Base-by-base conservation (phyloP, 2,797 vertebrate genomes). In the Meda fulgida region DNA sequence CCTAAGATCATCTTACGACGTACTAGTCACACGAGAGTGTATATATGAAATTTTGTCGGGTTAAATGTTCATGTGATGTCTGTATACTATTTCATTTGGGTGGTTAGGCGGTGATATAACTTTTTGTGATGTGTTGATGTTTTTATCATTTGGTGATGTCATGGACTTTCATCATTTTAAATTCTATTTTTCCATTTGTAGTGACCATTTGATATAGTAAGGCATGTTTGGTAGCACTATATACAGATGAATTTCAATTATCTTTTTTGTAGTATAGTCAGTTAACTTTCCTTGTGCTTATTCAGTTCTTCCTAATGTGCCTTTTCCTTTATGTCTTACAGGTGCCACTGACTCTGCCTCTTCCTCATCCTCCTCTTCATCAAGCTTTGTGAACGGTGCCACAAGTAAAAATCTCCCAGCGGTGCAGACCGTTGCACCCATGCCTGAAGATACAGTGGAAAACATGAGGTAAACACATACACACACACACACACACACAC, bases 331-430 rank as follows among this genome's bases (percentile, higher is more conserved):
- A 7, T 46, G 10, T 91, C 91, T 82, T 87, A 90, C 93, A 99
- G 98, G 98, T 96, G 97, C 97, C 83, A 95, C 97, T 91, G 98
- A 99, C 93, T 99, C 97, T 26, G 97, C 97, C 86, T 99, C 98
- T 73, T 98, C 98, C 10, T 98, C 98, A 83, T 97, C 98, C 63
- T 99, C 98, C 84, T 99, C 98, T 0, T 98, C 97, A 69, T 99
- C 98, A 72, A 99, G 98, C 77, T 99, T 99, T 92, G 98, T 99
- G 84, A 99, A 99, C 81, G 98, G 98, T 86, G 98, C 97, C 89
- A 99, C 98, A 71, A 99, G 98, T 93, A 99, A 99, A 95, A 99
- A 99, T 88, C 96, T 99, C 72, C 98, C 98, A 14, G 98, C 98
- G 43, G 98, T 99, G 80, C 98, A 99, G 91, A 99, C 98, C 0